phyloP scores from a whole-genome alignment of 2,113 vertebrate species.

The Centrocercus urophasianus region DNA sequence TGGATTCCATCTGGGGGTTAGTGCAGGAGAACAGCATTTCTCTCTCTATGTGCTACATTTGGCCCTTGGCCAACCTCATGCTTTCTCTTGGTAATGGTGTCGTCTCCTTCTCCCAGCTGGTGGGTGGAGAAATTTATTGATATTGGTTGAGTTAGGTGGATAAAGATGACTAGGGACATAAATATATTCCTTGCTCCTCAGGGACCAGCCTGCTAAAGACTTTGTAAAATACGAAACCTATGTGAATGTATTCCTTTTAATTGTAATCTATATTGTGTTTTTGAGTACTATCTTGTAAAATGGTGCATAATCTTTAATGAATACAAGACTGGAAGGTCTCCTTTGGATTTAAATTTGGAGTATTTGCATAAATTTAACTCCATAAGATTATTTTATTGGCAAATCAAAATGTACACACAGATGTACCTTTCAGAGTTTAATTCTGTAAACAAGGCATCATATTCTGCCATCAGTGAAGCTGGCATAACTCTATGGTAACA shows the following conservation, averaged over 20 bases:
- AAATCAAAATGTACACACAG: slow-evolving; percentile 52
- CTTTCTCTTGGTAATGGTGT: neutral
- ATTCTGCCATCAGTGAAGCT: neutral
- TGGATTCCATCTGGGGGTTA: accelerated
- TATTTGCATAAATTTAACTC: slow-evolving; percentile 59
- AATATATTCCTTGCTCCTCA: neutral
- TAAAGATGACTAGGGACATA: neutral
- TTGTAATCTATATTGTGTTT: slow-evolving; percentile 55
- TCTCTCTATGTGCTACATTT: neutral
- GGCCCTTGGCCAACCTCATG: neutral
- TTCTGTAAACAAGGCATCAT: slow-evolving; percentile 45
- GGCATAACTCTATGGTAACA: neutral
- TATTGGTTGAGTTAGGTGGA: neutral
- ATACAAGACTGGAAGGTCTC: slow-evolving; percentile 53
- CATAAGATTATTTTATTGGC: slow-evolving; percentile 73
- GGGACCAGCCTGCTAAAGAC: neutral
- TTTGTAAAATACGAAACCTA: slow-evolving; percentile 27
- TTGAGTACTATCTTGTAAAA: slow-evolving; percentile 67
- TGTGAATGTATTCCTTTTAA: slow-evolving; percentile 63
- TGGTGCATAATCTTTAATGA: slow-evolving; percentile 72
- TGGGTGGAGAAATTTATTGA: neutral
- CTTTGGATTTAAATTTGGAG: slow-evolving; percentile 68
- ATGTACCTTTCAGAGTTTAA: slow-evolving; percentile 56
- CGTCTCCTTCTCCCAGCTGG: neutral
- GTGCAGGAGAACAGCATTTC: neutral